Percentiles rank a stretch among this genome's conserved stretches.
These are phyloP conservation scores for Bos indicus DNA, from an alignment of 2,113 vertebrate species.

Conservation along the genomic window DNA sequence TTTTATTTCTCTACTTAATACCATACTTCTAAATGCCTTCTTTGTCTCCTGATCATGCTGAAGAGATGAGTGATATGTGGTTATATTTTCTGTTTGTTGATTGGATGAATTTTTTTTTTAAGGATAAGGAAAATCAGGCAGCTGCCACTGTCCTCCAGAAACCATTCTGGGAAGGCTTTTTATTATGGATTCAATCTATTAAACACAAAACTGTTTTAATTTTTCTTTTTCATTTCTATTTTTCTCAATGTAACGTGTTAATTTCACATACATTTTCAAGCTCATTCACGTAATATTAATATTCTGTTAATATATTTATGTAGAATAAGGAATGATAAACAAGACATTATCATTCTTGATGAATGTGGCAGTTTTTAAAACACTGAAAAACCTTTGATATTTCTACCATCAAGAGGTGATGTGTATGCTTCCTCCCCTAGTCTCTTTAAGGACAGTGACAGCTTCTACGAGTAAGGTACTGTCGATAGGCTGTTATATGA, in stretches of 20 bases:
- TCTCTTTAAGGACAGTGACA: background rate
- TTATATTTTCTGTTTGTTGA: background rate
- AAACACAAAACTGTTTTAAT: background rate
- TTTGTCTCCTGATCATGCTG: background rate
- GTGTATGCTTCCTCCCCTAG: background rate
- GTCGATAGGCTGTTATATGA: background rate
- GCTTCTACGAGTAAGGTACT: background rate
- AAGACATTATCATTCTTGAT: background rate
- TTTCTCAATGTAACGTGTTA: background rate
- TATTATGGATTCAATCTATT: background rate
- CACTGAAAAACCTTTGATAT: background rate
- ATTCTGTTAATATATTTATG: background rate
- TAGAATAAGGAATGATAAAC: background rate
- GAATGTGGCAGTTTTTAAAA: background rate
- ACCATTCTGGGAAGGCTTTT: background rate
- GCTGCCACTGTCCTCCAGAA: background rate
- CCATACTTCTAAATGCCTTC: background rate
- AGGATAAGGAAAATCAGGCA: background rate
- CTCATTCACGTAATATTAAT: background rate
- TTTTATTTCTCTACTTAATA: background rate
- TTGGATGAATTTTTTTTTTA: background rate
- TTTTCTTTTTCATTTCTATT: background rate
- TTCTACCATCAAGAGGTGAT: background rate
- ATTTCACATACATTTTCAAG: background rate
- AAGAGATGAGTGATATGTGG: background rate